Percentiles rank a stretch among this genome's conserved stretches.
Conservation (phyloP, 2,797 vertebrate species). For the Anniella stebbinsi region DNA sequence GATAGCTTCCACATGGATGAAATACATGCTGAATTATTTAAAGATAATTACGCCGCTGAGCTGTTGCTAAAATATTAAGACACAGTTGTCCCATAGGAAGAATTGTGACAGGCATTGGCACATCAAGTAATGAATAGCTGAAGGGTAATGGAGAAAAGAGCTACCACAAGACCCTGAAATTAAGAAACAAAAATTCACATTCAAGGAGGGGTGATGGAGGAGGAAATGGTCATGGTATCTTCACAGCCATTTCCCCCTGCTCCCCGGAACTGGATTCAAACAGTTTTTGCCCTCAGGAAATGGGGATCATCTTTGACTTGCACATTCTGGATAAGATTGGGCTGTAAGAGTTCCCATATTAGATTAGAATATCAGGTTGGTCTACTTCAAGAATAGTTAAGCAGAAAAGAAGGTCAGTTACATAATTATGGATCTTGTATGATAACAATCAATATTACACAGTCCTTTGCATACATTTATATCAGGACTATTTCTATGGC, state of each 20-base stretch:
- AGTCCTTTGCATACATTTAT: background rate
- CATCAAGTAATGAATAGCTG: conserved; percentile 78
- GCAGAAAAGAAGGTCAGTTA: background rate
- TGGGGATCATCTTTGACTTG: conserved; percentile 42
- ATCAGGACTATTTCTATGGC: background rate
- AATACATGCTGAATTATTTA: conserved; percentile 84
- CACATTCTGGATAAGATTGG: conserved; percentile 35
- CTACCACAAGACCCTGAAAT: conserved; percentile 52
- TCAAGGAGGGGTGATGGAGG: conserved; percentile 12
- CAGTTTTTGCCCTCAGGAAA: conserved; percentile 20
- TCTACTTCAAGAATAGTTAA: background rate
- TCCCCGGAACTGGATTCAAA: conserved; percentile 49
- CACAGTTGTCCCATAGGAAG: conserved; percentile 79
- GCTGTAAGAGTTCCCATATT: background rate
- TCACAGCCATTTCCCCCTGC: conserved; percentile 37
- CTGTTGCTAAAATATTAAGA: conserved; percentile 85
- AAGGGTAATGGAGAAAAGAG: conserved; percentile 64
- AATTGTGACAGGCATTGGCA: conserved; percentile 74
- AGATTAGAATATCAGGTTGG: background rate
- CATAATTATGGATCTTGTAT: background rate
- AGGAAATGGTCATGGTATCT: conserved; percentile 46
- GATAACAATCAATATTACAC: background rate
- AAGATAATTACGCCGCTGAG: conserved; percentile 81
- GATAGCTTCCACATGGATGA: conserved; percentile 80
- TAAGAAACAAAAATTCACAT: conserved; percentile 55